A percentile compares a stretch with the other conserved stretches of the same genome.
These are phyloP conservation scores for Pangasius larnaudii DNA, from an alignment of 2,797 vertebrate genomes.

Conservation along the genomic window DNA sequence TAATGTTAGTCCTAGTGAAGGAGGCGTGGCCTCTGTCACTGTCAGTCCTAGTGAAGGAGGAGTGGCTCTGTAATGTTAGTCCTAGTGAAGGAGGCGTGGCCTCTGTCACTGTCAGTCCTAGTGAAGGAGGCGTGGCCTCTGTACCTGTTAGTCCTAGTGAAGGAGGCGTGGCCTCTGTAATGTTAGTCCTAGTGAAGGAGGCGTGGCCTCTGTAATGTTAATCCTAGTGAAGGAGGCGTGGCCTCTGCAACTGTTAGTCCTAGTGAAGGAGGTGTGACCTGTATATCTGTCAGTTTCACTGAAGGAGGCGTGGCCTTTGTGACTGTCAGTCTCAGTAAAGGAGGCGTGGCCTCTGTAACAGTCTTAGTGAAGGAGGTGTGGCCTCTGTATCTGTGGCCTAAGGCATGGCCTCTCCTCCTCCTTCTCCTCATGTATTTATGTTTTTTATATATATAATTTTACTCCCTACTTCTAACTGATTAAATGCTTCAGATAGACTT, in stretches of 20 bases:
- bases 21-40: not conserved
- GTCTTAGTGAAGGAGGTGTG: not conserved
- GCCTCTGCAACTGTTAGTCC: not conserved
- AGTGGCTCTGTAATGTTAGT: not conserved
- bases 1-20: not conserved
- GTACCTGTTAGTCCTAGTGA: not conserved
- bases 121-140: not conserved
- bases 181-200: not conserved
- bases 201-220: not conserved
- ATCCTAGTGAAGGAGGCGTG: not conserved
- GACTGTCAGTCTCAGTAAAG: not conserved
- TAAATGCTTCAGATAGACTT: not conserved
- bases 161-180: not conserved
- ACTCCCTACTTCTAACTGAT: not conserved
- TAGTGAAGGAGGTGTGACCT: not conserved
- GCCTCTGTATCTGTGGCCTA: not conserved
- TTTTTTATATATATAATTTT: not conserved
- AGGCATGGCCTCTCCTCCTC: not conserved
- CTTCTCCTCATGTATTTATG: not conserved
- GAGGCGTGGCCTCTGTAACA: not conserved
- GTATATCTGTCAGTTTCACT: rapidly evolving
- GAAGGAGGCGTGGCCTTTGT: not conserved
- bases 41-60: not conserved
- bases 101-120: not conserved
- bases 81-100: not conserved